Evolutionary conservation across 92 coral and sea anemone species (phyloP), one percentile per base, ranked within the genome.

Genomic region (Hydrozoanthus gracilis): DNA sequence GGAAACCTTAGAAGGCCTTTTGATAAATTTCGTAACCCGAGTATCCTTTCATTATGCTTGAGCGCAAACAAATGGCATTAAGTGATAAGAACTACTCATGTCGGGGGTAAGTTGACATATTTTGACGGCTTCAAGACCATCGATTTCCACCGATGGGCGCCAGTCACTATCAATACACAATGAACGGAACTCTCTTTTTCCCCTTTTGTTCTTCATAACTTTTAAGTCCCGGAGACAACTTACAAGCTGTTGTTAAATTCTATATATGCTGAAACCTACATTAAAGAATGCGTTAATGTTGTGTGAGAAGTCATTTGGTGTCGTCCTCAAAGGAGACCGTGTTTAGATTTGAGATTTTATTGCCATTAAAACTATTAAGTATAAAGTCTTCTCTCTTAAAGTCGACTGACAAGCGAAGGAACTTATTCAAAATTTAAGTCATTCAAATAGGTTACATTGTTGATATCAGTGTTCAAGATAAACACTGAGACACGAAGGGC

Each of bases 21-120:
- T 92, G 95, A 94, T 94, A 92, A 92, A 90, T 91, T 84, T 89
- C 92, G 98, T 88, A 94, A 94, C 82, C 92, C 77, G 98, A 94
- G 98, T 94, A 94, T 94, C 98, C 95, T 88, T 92, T 94, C 91
- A 78, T 88, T 88, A 88, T 77, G 68, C 88, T 91, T 91, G 89
- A 86, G 87, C 90, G 92, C 94, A 92, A 94, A 94, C 95, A 94
- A 94, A 92, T 92, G 98, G 91, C 94, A 75, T 77, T 51, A 83
- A 55, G 91, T 86, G 95, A 94, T 92, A 94, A 94, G 98, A 80
- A 80, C 10, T 44, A 10, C 70, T 79, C 73, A 45, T 79, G 84
- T 78, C 84, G 35, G 85, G 73, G 85, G 85, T 80, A 73, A 20
- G 72, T 80, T 80, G 85, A 65, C 85, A 14, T 80, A 46, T 66